A percentile compares a stretch with the other conserved stretches of the same genome.
Conservation (phyloP, 2,113 vertebrate genomes). For the Glaucidium brasilianum region DNA sequence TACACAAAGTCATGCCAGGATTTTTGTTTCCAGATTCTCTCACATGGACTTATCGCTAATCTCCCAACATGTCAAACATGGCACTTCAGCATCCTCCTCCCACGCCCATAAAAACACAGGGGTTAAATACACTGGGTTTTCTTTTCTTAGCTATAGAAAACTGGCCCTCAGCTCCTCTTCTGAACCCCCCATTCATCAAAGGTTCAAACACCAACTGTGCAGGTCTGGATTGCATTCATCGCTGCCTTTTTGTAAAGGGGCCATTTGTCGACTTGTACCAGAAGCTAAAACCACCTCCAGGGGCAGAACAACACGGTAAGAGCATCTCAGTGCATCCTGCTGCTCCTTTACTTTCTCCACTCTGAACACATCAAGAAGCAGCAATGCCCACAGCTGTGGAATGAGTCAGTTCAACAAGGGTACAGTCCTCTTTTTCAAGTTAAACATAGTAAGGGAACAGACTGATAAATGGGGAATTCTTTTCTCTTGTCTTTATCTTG, state of each 20-base stretch:
- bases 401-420: accelerated
- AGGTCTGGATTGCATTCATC: no score
- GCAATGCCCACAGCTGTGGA: neutral
- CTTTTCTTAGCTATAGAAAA: neutral
- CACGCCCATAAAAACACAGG: neutral
- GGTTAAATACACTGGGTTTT: neutral
- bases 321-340: neutral
- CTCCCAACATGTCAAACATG: neutral
- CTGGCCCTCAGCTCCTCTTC: neutral
- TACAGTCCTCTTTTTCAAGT: neutral
- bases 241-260: neutral
- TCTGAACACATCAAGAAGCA: neutral
- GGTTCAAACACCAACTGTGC: neutral
- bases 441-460: neutral
- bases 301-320: neutral
- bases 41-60: neutral
- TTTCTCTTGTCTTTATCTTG: neutral
- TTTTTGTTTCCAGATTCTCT: neutral
- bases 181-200: neutral
- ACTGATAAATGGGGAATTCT: neutral
- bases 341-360: neutral
- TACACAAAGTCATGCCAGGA: neutral
- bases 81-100: accelerated
- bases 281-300: neutral
- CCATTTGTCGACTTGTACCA: neutral